Conservation (phyloP, 2,888 invertebrate species). For the Cactoblastis cactorum region DNA sequence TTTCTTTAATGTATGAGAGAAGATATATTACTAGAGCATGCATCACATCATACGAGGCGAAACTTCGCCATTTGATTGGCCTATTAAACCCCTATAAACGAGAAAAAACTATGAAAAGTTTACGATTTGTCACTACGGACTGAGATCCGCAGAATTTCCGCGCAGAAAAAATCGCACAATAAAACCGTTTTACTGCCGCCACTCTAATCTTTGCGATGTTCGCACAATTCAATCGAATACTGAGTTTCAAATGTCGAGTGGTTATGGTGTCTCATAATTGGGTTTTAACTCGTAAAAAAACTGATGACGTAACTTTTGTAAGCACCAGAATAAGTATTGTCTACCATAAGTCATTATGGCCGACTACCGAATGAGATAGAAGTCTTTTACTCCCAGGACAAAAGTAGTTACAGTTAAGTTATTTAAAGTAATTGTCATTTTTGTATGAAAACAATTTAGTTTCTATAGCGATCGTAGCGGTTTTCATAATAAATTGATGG, state of each 20-base stretch:
- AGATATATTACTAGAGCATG: too few species aligned
- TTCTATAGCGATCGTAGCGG: too few species aligned
- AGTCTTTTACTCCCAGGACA: too few species aligned
- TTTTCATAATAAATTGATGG: too few species aligned
- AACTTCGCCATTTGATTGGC: conserved; percentile 2
- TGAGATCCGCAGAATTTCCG: conserved; percentile 2
- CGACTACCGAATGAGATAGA: too few species aligned
- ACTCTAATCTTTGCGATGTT: conserved; percentile 25
- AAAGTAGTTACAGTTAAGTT: too few species aligned
- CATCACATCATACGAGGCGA: background rate
- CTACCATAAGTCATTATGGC: too few species aligned
- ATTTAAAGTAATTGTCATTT: too few species aligned
- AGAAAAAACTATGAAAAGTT: conserved; percentile 5
- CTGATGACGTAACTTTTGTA: background rate
- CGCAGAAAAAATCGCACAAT: conserved; percentile 17
- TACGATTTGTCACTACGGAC: conserved; percentile 3
- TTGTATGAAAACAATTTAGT: too few species aligned
- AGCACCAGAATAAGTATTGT: too few species aligned
- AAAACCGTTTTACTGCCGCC: conserved; percentile 24
- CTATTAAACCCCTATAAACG: conserved; percentile 6
- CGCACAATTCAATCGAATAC: conserved; percentile 17
- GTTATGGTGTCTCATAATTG: conserved; percentile 7
- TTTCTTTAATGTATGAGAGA: too few species aligned
- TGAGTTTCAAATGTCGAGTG: background rate
- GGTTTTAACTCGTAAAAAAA: background rate